Evolutionary conservation across 1,140 invertebrate genomes (phyloP).

Genomic region (Probaryconus sp.): DNA sequence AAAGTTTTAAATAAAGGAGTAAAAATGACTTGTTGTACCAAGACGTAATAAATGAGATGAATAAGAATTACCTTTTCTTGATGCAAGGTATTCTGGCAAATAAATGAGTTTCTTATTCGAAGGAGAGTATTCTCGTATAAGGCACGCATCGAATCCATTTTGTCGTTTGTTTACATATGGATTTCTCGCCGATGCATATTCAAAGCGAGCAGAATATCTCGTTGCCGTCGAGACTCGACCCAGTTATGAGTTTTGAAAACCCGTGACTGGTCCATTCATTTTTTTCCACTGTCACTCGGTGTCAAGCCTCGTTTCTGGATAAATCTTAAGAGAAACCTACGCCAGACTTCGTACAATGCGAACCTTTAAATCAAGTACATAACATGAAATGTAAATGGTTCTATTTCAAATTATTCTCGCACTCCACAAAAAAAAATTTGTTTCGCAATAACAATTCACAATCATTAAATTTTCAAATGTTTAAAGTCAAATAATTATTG

Average conservation of each 20-base stretch:
- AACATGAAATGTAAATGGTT: not conserved
- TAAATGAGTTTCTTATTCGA: not conserved
- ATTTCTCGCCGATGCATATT: conserved; percentile 21
- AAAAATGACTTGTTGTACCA: not conserved
- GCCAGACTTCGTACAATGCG: conserved; percentile 7
- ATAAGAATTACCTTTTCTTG: conserved; percentile 11
- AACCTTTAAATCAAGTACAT: conserved; percentile 11
- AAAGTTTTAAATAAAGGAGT: not conserved
- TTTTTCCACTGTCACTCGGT: conserved; percentile 35
- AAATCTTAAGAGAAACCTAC: conserved; percentile 27
- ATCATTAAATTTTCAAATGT: too few relatives aligned
- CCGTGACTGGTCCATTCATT: conserved; percentile 11
- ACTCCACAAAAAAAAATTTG: too few relatives aligned
- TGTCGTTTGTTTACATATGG: conserved; percentile 21
- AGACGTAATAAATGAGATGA: conserved; percentile 2
- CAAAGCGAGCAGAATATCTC: conserved; percentile 18
- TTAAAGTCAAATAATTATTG: too few relatives aligned
- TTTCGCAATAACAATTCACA: too few relatives aligned
- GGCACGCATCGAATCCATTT: conserved; percentile 11
- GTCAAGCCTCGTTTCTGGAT: conserved; percentile 13
- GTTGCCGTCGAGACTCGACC: conserved; percentile 18
- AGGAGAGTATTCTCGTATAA: too few relatives aligned
- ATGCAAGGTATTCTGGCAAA: not conserved
- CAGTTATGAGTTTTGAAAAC: conserved; percentile 11
- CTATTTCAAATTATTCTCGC: too few relatives aligned